These are phyloP conservation scores for Brachypodius melanocephalos DNA, from an alignment of 2,113 vertebrate species.

Conservation along the genomic window DNA sequence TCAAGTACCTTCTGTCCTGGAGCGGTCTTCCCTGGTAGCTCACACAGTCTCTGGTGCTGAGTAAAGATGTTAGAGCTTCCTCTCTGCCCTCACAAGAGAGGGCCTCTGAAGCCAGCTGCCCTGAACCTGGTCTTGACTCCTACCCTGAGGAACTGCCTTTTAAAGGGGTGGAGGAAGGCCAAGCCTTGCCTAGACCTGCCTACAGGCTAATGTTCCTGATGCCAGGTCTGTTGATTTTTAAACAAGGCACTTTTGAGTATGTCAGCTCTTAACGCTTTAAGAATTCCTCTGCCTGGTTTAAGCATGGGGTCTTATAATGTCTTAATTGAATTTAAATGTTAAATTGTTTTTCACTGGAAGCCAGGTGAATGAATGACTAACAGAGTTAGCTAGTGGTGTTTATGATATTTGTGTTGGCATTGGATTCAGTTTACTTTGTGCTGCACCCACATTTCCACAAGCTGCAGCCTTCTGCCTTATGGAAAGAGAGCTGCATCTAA, in stretches of 20 bases:
- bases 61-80: background rate
- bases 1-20: background rate
- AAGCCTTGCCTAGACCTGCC: background rate
- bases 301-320: background rate
- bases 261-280: background rate
- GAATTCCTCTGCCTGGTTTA: background rate
- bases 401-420: constrained; percentile 8
- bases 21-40: background rate
- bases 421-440: constrained; percentile 2
- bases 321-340: background rate
- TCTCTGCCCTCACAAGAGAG: background rate
- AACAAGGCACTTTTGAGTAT: background rate
- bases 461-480: background rate
- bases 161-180: background rate
- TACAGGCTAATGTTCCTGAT: background rate
- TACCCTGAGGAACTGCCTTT: background rate
- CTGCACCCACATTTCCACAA: background rate
- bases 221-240: background rate
- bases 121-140: background rate
- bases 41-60: background rate
- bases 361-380: background rate
- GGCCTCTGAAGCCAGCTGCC: background rate
- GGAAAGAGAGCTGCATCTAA: background rate
- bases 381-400: background rate
- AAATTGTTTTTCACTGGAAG: background rate